Evolutionary conservation across 2,113 vertebrate species (phyloP), one percentile per base, ranked within the genome.

Genomic region (Tympanuchus pallidicinctus): DNA sequence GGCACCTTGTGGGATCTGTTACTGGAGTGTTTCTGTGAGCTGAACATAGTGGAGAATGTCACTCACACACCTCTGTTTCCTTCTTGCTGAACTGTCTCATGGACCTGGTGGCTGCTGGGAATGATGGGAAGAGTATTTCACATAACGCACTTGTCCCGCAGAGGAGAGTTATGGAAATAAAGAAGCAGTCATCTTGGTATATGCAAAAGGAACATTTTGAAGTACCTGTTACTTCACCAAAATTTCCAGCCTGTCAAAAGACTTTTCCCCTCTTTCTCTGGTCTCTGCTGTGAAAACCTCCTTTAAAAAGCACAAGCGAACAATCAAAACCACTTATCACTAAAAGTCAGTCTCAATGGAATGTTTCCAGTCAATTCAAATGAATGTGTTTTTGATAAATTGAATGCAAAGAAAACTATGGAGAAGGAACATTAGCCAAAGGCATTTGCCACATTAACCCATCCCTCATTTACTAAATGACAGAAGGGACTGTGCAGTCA

Each of bases 391-490:
- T 76, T 92, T 72, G 42, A 42, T 73, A 69, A 70, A 92, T 54
- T 10, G 57, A 40, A 13, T 25, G 42, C 76, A 84, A 57, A 87
- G 42, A 25, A 85, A 73, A 59, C 18, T 50, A 27, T 80, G 80
- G 69, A 83, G 27, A 34, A 82, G 24, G 11, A 74, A 36, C 2
- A 0, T 78, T 18, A 66, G 38, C 50, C 8, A 3, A 80, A 91
- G 81, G 21, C 12, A 63, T 84, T 87, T 83, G 42, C 42, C 20
- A 1, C 64, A 48, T 80, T 83, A 87, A 82, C 28, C 87, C 65
- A 36, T 86, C 11, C 36, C 20, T 88, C 91, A 83, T 85, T 88
- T 81, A 91, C 88, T 90, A 80, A 85, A 88, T 59, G 83, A 40
- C 90, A 36, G 60, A 78, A 90, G 64, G n/a, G 27, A 43, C 48